Evolutionary conservation across 2,113 vertebrate genomes (phyloP).

Genomic region (Gallinago jamesoni): DNA sequence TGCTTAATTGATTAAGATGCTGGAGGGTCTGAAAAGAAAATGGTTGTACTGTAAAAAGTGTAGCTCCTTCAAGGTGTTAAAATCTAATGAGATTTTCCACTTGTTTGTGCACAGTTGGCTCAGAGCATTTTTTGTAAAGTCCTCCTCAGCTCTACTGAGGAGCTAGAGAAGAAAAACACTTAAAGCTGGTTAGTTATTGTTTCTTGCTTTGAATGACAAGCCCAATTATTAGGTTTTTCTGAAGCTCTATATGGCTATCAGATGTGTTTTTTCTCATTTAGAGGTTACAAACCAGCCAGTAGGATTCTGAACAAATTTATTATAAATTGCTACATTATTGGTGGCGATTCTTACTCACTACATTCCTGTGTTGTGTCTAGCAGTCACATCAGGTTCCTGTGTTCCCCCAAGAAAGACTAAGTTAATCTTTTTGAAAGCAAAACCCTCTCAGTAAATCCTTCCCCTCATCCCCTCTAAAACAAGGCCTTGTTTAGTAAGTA

Average conservation of each 20-base stretch:
- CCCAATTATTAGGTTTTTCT: background rate
- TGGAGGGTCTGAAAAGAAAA: background rate
- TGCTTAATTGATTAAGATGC: constrained; percentile 35
- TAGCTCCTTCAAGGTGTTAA: constrained; percentile 31
- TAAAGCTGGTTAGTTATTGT: background rate
- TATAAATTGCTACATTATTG: background rate
- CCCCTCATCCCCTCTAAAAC: background rate
- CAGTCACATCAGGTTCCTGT: background rate
- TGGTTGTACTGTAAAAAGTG: background rate
- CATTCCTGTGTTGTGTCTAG: background rate
- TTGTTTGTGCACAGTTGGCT: background rate
- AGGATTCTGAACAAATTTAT: background rate
- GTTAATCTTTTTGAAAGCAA: background rate
- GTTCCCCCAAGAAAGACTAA: background rate
- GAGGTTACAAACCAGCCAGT: background rate
- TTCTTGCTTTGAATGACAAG: background rate
- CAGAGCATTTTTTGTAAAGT: background rate
- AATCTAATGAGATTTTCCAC: constrained; percentile 59
- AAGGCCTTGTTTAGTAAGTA: background rate
- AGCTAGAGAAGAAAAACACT: background rate
- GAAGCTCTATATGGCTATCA: background rate
- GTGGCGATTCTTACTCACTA: background rate
- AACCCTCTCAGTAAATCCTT: background rate
- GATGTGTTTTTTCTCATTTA: background rate
- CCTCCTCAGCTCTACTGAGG: background rate